phyloP scores from a whole-genome alignment of 2,888 invertebrate species.

The Zygaena filipendulae region DNA sequence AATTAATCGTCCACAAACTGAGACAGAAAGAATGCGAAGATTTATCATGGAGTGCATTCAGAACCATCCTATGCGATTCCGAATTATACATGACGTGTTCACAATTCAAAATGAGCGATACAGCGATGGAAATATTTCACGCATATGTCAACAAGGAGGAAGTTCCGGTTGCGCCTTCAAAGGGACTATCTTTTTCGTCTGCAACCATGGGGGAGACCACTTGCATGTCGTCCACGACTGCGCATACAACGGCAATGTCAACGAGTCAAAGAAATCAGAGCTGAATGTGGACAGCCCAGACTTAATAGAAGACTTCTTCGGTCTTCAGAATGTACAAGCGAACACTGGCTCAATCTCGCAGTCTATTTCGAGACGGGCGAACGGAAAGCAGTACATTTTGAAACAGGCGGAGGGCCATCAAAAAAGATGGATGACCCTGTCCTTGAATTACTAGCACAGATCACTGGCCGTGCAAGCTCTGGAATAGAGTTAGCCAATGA shows the following conservation, averaged over 20 bases:
- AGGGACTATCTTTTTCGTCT: too few relatives aligned
- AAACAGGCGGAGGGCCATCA: too few relatives aligned
- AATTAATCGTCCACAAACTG: conserved; percentile 17
- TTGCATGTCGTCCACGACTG: conserved; percentile 21
- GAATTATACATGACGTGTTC: conserved; percentile 20
- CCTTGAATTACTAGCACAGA: too few relatives aligned
- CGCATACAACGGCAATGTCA: conserved; percentile 17
- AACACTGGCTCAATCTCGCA: conserved; percentile 23
- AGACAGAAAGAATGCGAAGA: conserved; percentile 14
- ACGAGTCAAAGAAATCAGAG: conserved; percentile 9
- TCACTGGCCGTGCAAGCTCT: too few relatives aligned
- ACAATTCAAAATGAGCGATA: conserved; percentile 18
- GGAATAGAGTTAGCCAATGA: too few relatives aligned
- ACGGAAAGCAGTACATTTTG: conserved; percentile 17
- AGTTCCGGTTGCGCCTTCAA: conserved; percentile 1
- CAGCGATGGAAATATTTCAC: conserved; percentile 15
- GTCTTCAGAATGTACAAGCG: conserved; percentile 18
- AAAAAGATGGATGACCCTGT: too few relatives aligned
- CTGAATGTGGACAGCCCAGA: conserved; percentile 9
- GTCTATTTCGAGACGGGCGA: conserved; percentile 19
- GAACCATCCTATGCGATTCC: conserved; percentile 18
- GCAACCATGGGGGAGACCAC: conserved; percentile 15
- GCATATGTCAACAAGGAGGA: conserved; percentile 15
- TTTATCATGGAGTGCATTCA: conserved; percentile 21
- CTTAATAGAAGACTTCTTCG: conserved; percentile 20